These are phyloP conservation scores for Cheilosia vulpina DNA, from an alignment of 2,888 invertebrate genomes.

Conservation along the genomic window DNA sequence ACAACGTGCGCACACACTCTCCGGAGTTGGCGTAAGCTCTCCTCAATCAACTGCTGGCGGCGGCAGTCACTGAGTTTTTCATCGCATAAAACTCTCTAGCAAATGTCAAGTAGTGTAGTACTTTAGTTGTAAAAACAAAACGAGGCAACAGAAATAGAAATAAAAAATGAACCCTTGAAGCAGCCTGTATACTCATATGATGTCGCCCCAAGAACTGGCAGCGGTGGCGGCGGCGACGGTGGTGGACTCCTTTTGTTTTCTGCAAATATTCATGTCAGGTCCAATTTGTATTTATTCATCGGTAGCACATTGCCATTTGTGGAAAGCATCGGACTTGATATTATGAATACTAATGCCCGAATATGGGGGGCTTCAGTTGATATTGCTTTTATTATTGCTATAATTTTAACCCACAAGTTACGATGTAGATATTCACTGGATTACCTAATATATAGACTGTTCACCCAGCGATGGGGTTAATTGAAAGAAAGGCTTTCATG, in stretches of 20 bases:
- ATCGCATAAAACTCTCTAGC: constrained; percentile 27
- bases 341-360: constrained; percentile 72
- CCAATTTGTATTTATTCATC: constrained; percentile 73
- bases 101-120: constrained; percentile 38
- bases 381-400: constrained; percentile 65
- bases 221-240: background rate
- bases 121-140: constrained; percentile 11
- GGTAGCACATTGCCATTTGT: constrained; percentile 73
- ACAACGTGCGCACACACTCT: constrained; percentile 21
- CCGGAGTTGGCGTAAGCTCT: constrained; percentile 35
- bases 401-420: constrained; percentile 43
- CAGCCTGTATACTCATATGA: constrained; percentile 17
- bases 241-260: constrained; percentile 39
- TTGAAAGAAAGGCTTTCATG: too few species aligned
- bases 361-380: constrained; percentile 54
- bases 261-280: constrained; percentile 70
- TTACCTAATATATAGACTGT: background rate
- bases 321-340: constrained; percentile 64
- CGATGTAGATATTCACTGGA: background rate
- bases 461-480: constrained; percentile 6
- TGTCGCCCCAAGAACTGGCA: constrained; percentile 40
- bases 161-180: constrained; percentile 25
- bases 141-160: background rate
- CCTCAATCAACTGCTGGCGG: constrained; percentile 55
- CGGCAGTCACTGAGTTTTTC: constrained; percentile 32